Evolutionary conservation across 2,113 vertebrate genomes (phyloP), one percentile per base, ranked within the genome.

Genomic region (Heptranchias perlo): DNA sequence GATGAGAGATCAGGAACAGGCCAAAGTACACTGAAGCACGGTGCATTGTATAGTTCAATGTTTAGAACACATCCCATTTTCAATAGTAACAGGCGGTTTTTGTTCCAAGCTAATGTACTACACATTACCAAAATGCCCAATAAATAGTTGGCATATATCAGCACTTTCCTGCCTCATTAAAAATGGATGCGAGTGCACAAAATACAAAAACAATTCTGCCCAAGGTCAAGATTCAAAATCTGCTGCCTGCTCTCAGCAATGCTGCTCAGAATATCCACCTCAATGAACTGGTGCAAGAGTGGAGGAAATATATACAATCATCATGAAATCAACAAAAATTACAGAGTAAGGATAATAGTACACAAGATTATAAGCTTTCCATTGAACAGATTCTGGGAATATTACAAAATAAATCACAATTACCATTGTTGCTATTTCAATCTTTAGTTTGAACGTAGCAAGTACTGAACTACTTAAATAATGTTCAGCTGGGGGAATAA

Each of bases 401-500:
- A 23, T 62, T 93, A 61, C 54, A 93, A 61, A 92, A 58, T 93
- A 93, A 93, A 64, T 62, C 89, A 93, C 78, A 44, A 23, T 44
- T 47, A 62, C n/a, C 35, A 62, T 93, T 62, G 44, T 64, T 93
- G 89, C 58, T 18, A 62, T 23, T 52, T 49, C 65, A 47, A 95
- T 69, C 47, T 95, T 54, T 91, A 35, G 61, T 47, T 64, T 95
- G 44, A 1, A 18, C 65, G 52, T 39, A 47, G 44, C 44, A 65
- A 94, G 92, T 28, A 52, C 44, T 16, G 78, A 92, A 93, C n/a
- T 92, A 91, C 31, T 35, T 14, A 91, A 91, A 61, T 91, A n/a
- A 58, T 4, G 87, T 92, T 92, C 87, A 61, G 31, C 31, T 58
- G 54, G 14, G 58, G 35, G n/a, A 92, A 62, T 62, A 44, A 18